Evolutionary conservation across 2,888 invertebrate species (phyloP), one percentile per base, ranked within the genome.

Genomic region (Acrocera orbiculus): DNA sequence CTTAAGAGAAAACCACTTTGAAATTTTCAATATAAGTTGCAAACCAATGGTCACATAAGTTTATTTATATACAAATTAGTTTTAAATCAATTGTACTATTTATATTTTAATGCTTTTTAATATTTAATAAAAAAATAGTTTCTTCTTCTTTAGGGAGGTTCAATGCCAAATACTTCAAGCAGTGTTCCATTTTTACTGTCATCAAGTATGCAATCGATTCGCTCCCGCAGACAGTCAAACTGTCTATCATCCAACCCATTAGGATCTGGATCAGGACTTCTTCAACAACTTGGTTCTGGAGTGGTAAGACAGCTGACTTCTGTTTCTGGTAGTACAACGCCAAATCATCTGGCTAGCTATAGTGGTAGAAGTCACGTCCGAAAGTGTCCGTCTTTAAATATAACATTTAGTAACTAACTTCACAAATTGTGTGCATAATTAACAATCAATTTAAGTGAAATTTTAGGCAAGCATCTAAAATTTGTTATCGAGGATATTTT

Each of bases 261-360:
- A 28, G 69, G 70, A 48, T 73, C 75, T 34, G 77, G 78, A 49
- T 71, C 77, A 42, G 79, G 81, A 44, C 64, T 89, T 41, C 65
- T 89, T 46, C 86, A 87, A 55, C 86, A 87, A 63, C 68, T 89
- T 58, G 83, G 86, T 71, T 76, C 79, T 63, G 86, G 85, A 71
- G 79, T 89, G 82, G 87, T 87, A 81, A 85, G 85, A 70, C 77
- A 74, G 65, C 67, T 75, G 61, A 73, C 73, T 54, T 58, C 59
- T 45, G 69, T 70, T 62, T 67, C 70, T 55, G 65, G 67, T 53
- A 70, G 67, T 62, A 71, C 71, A 62, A 69, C 67, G 67, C 69
- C 65, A 54, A 64, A 63, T 56, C 65, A 64, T 49, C 61, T 66
- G 40, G 54, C 63, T 46, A 63, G 54, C 44, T 52, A 67, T 43